phyloP scores from a whole-genome alignment of 1,140 invertebrate genomes.

The Sycobia sp. region DNA sequence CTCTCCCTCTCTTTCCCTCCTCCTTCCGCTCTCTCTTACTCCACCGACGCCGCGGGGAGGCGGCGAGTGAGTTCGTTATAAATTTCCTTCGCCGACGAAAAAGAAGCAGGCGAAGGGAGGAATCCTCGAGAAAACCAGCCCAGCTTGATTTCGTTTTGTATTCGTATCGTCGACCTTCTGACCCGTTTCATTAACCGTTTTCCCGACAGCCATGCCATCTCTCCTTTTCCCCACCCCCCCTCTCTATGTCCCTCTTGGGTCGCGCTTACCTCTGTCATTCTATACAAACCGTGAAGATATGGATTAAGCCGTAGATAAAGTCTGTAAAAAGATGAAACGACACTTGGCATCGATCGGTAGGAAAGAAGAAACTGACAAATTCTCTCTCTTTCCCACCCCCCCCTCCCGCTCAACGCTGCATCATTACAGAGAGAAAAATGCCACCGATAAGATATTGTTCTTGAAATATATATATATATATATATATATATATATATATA shows the following conservation, averaged over 20 bases:
- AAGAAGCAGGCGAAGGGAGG: not conserved
- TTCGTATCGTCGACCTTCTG: conserved; percentile 19
- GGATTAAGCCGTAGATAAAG: not conserved
- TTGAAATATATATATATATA: no score
- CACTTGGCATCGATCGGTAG: no score
- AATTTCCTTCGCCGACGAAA: conserved; percentile 12
- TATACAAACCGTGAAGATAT: no score
- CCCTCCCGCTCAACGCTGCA: no score
- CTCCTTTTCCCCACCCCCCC: no score
- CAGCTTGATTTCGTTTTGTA: conserved; percentile 10
- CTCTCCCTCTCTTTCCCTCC: no score
- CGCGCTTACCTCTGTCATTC: no score
- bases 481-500: no score
- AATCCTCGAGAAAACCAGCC: conserved; percentile 14
- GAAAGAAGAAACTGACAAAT: no score
- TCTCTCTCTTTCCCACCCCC: no score
- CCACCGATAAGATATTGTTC: conserved; percentile 15
- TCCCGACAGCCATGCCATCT: not conserved
- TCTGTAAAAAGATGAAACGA: not conserved
- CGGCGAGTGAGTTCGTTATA: conserved; percentile 15
- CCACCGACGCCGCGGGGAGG: not conserved
- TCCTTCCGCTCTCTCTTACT: no score
- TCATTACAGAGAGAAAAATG: not conserved
- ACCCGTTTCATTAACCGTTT: conserved; percentile 25
- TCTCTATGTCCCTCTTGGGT: not conserved